Conservation (phyloP, 1,140 invertebrate species). For the Zophobas atratus region DNA sequence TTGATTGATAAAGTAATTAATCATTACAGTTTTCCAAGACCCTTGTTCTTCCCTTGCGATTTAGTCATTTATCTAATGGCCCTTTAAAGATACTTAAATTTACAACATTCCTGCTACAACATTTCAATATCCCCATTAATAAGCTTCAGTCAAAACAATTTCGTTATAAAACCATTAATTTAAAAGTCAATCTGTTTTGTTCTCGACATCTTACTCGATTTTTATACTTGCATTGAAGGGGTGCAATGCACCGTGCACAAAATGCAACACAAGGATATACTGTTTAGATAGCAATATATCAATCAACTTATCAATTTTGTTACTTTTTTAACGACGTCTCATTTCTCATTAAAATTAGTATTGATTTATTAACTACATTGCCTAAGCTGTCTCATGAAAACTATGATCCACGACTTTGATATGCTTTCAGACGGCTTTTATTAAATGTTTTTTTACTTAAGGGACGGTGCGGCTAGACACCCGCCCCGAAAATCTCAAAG, state of each 20-base stretch:
- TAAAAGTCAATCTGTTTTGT: conserved; percentile 44
- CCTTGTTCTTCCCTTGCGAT: conserved; percentile 47
- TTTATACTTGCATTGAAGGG: not conserved
- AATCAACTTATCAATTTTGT: too few relatives aligned
- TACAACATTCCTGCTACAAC: conserved; percentile 48
- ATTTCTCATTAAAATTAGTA: too few relatives aligned
- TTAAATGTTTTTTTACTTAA: too few relatives aligned
- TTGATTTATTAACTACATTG: too few relatives aligned
- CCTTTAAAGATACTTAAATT: conserved; percentile 48
- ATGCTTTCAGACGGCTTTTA: too few relatives aligned
- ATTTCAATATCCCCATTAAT: conserved; percentile 47
- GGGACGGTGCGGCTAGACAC: too few relatives aligned
- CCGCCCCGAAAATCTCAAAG: too few relatives aligned
- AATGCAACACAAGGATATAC: not conserved
- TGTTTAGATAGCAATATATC: too few relatives aligned
- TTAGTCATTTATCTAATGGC: conserved; percentile 49
- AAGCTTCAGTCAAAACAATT: conserved; percentile 50
- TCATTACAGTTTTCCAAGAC: conserved; percentile 48
- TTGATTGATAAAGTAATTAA: conserved; percentile 52
- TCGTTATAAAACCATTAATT: conserved; percentile 46
- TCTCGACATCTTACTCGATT: conserved; percentile 39
- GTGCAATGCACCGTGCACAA: not conserved
- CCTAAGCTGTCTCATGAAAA: too few relatives aligned
- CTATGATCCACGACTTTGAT: too few relatives aligned
- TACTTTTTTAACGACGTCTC: too few relatives aligned